Conservation (phyloP, 1,140 invertebrate species). For the Galendromus occidentalis region DNA sequence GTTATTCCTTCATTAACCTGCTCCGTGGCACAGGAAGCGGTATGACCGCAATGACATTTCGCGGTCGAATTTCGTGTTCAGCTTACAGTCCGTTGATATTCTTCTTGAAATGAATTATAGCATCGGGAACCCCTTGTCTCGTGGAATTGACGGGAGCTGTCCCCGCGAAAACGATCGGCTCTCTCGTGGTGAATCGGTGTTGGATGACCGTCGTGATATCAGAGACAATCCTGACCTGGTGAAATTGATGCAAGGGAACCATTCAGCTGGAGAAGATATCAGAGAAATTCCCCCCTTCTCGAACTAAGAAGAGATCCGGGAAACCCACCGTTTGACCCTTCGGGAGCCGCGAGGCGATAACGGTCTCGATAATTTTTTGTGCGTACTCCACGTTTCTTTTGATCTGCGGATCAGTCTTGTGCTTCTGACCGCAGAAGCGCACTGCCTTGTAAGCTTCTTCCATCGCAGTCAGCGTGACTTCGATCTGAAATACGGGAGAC, state of each 20-base stretch:
- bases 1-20: too few species aligned
- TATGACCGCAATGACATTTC: too few species aligned
- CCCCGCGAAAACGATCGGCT: not conserved
- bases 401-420: not conserved
- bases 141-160: not conserved
- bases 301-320: too few species aligned
- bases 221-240: not conserved
- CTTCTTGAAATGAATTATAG: slow-evolving; percentile 3
- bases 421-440: not conserved
- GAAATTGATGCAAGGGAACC: not conserved
- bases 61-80: too few species aligned
- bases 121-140: not conserved
- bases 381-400: not conserved
- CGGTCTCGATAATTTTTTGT: slow-evolving; percentile 1
- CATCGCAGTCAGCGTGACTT: not conserved
- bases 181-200: not conserved
- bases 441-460: not conserved
- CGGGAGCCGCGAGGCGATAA: not conserved
- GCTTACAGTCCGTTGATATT: slow-evolving; percentile 1
- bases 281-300: not conserved
- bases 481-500: not conserved
- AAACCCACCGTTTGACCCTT: not conserved
- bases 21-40: too few species aligned
- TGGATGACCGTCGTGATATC: not conserved
- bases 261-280: not conserved